Evolutionary conservation across 2,797 vertebrate species (phyloP).

Genomic region (Carduelis carduelis): DNA sequence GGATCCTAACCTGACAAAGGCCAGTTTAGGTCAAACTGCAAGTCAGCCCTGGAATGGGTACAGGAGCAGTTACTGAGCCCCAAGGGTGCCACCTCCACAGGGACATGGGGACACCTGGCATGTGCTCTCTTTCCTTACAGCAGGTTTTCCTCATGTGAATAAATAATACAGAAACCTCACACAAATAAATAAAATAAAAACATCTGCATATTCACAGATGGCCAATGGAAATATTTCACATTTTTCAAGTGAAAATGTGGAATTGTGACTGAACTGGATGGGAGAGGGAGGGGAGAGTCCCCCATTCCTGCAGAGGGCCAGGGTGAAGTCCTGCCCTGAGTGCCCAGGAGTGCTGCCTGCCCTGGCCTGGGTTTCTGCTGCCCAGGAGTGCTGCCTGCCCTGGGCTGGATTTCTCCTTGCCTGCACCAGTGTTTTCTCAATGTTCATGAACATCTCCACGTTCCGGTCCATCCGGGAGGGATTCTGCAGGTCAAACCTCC

Average conservation of each 20-base stretch:
- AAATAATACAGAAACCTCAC: background rate
- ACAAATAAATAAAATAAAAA: background rate
- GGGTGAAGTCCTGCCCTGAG: too few species aligned
- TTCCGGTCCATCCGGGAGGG: constrained; percentile 98
- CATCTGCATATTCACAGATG: accelerated
- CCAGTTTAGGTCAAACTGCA: background rate
- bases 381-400: background rate
- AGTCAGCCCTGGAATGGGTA: accelerated
- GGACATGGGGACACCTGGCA: background rate
- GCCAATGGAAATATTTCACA: accelerated
- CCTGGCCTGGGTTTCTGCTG: too few species aligned
- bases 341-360: too few species aligned
- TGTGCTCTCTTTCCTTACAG: background rate
- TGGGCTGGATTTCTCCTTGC: constrained; percentile 53
- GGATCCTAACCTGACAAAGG: background rate
- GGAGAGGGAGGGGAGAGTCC: background rate
- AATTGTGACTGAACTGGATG: background rate
- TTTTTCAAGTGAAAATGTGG: accelerated
- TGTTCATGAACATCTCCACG: constrained; percentile 98
- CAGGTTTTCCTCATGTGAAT: background rate
- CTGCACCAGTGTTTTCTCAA: constrained; percentile 98
- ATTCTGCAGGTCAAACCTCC: constrained; percentile 96
- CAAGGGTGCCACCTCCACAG: background rate
- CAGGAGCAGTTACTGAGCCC: accelerated
- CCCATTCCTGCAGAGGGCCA: accelerated